Conservation (phyloP, 2,888 invertebrate species). For the Oxyscelio sp. region DNA sequence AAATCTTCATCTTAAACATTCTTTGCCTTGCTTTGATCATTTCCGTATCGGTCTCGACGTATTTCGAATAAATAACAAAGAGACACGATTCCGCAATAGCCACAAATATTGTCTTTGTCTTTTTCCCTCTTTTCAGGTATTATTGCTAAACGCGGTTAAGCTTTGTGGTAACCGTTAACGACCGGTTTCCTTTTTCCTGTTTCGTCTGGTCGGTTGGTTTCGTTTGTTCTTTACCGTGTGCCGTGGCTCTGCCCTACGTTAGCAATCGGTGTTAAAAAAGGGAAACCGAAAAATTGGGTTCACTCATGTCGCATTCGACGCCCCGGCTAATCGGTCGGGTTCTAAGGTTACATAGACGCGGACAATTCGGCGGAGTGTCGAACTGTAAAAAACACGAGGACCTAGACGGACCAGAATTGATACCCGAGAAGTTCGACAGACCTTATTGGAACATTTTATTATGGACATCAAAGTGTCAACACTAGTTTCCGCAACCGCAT, state of each 20-base stretch:
- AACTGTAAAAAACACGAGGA: slow-evolving; percentile 43
- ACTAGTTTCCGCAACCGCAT: slow-evolving; percentile 65
- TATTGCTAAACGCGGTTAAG: slow-evolving; percentile 44
- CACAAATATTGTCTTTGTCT: slow-evolving; percentile 58
- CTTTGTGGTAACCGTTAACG: slow-evolving; percentile 66
- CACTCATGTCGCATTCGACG: slow-evolving; percentile 52
- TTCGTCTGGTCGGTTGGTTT: neutral
- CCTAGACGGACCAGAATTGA: slow-evolving; percentile 34
- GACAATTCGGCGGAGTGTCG: slow-evolving; percentile 25
- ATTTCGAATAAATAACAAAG: slow-evolving; percentile 67
- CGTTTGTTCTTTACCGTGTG: slow-evolving; percentile 58
- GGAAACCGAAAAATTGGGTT: slow-evolving; percentile 39
- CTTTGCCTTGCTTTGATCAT: slow-evolving; percentile 42
- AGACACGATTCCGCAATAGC: slow-evolving; percentile 62
- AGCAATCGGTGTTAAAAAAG: slow-evolving; percentile 47
- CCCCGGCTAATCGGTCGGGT: slow-evolving; percentile 50
- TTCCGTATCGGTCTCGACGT: slow-evolving; percentile 62
- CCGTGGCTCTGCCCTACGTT: slow-evolving; percentile 34
- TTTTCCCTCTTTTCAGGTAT: slow-evolving; percentile 42
- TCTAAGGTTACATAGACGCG: slow-evolving; percentile 46
- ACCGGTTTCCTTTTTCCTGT: slow-evolving; percentile 33
- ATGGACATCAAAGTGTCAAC: slow-evolving; percentile 66
- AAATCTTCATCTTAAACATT: slow-evolving; percentile 59
- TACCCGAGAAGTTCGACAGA: slow-evolving; percentile 44
- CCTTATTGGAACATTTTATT: slow-evolving; percentile 55